Conservation (phyloP, 2,113 vertebrate genomes). For the Hemicordylus capensis region DNA sequence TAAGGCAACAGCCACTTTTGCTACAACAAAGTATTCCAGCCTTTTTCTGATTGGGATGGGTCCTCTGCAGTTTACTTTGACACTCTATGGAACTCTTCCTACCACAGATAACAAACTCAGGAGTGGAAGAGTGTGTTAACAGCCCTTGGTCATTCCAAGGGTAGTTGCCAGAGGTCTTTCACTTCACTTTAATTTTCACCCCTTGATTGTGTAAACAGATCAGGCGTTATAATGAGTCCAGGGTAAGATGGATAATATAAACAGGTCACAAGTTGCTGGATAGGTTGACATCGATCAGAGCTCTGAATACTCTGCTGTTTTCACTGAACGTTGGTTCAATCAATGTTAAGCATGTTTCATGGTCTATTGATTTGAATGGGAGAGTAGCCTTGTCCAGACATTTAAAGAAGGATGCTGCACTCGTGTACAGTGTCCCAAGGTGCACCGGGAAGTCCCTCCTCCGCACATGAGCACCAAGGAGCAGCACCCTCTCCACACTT, state of each 20-base stretch:
- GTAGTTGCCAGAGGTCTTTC: not conserved
- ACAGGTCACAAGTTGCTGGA: not conserved
- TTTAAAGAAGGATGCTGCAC: no score
- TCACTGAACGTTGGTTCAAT: not conserved
- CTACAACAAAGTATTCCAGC: not conserved
- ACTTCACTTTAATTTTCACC: not conserved
- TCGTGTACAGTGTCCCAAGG: no score
- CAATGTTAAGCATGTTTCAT: not conserved
- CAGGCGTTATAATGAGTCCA: not conserved
- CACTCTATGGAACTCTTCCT: not conserved
- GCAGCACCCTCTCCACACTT: no score
- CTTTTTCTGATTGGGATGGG: not conserved
- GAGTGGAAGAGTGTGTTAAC: no score
- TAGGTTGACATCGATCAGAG: not conserved
- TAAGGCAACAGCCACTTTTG: not conserved
- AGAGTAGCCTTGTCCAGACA: no score
- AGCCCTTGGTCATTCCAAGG: not conserved
- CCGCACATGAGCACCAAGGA: no score
- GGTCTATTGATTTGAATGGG: not conserved
- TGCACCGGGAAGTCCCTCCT: no score
- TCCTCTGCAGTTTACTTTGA: not conserved
- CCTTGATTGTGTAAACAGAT: not conserved
- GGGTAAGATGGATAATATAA: not conserved
- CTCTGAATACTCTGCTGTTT: slow-evolving; percentile 8
- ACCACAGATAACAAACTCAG: no score